phyloP scores from a whole-genome alignment of 2,113 vertebrate genomes.

The Xiphophorus hellerii region DNA sequence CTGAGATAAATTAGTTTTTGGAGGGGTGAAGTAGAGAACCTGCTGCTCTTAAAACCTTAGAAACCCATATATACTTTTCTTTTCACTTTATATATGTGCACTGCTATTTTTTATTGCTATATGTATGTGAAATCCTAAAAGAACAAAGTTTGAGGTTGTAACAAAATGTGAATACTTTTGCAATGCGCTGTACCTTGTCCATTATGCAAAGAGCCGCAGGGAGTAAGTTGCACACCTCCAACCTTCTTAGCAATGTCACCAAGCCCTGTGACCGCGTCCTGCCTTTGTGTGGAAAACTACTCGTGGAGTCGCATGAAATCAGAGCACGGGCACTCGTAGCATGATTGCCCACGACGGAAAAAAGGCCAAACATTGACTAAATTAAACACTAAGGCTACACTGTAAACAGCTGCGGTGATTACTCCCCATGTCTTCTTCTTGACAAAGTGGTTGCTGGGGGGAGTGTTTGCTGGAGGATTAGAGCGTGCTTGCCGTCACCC shows the following conservation, averaged over 20 bases:
- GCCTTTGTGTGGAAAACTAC: constrained; percentile 30
- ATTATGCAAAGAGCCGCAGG: background rate
- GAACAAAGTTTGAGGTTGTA: background rate
- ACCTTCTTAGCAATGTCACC: constrained; percentile 1
- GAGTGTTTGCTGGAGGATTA: constrained; percentile 20
- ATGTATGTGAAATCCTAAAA: background rate
- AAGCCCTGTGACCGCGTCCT: background rate
- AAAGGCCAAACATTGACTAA: constrained; percentile 13
- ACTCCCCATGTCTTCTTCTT: constrained; percentile 15
- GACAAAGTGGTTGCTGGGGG: background rate
- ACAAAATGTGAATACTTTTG: background rate
- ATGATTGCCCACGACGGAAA: constrained; percentile 17
- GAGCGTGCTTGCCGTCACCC: background rate
- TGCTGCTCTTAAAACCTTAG: background rate
- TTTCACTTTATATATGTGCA: background rate
- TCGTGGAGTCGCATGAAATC: constrained; percentile 27
- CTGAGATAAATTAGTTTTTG: background rate
- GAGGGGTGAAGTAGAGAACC: background rate
- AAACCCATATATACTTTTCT: background rate
- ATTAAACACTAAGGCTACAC: constrained; percentile 21
- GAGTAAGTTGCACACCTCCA: background rate
- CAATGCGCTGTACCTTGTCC: background rate
- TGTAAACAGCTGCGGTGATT: constrained; percentile 26
- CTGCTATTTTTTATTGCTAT: background rate
- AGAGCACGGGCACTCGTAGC: constrained; percentile 5